Evolutionary conservation across 2,797 vertebrate species (phyloP).

Genomic region (Tokudaia muenninki): DNA sequence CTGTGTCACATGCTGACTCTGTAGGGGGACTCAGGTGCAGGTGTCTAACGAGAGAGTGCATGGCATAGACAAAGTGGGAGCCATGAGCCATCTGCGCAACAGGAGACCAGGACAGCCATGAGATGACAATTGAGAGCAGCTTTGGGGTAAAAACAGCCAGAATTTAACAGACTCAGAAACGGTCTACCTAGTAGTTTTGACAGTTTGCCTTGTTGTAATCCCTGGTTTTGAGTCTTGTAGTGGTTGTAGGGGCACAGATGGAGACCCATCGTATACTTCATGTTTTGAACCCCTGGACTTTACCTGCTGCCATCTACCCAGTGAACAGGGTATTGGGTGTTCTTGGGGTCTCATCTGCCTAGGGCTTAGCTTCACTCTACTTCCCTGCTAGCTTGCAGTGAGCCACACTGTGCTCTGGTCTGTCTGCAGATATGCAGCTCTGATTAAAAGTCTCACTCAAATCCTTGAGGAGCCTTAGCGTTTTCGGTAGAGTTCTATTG

Average conservation of each 20-base stretch:
- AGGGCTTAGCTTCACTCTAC: not conserved
- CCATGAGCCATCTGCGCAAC: not conserved
- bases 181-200: not conserved
- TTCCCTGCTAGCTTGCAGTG: not conserved
- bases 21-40: not conserved
- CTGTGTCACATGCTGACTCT: not conserved
- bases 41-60: no score
- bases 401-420: not conserved
- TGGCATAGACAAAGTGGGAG: not conserved
- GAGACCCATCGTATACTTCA: no score
- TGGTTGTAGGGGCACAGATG: not conserved
- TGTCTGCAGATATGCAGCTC: not conserved
- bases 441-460: not conserved
- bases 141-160: not conserved
- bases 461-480: not conserved
- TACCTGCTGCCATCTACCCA: not conserved
- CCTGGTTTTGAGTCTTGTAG: not conserved
- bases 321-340: not conserved
- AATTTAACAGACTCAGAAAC: not conserved
- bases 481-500: slow-evolving; percentile 3
- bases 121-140: not conserved
- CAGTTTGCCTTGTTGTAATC: not conserved
- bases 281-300: not conserved
- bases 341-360: not conserved
- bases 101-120: not conserved